Evolutionary conservation across 1,140 invertebrate genomes (phyloP).

Genomic region (Saccostrea cuccullata): DNA sequence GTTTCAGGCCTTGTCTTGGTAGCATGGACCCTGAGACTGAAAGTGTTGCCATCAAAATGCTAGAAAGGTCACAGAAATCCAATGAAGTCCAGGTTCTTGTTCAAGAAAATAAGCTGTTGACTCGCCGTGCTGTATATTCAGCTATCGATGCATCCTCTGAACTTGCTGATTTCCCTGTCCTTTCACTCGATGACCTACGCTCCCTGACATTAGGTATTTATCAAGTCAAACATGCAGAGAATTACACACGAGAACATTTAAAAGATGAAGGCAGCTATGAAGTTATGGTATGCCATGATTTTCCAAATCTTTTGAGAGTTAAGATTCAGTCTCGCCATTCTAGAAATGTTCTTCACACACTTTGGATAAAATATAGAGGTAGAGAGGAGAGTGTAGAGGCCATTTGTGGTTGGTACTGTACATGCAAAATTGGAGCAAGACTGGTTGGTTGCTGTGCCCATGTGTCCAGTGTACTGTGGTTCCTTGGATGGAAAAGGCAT

Average conservation of each 20-base stretch:
- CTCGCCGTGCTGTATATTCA: neutral
- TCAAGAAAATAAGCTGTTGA: constrained; percentile 14
- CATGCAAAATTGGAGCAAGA: neutral
- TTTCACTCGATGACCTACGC: constrained; percentile 31
- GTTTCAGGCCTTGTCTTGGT: too few species aligned
- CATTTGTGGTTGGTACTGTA: constrained; percentile 8
- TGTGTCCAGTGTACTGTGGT: neutral
- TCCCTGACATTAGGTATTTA: constrained; percentile 40
- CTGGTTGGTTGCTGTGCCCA: constrained; percentile 49
- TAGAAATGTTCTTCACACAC: neutral
- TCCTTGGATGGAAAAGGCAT: too few species aligned
- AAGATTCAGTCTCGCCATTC: constrained; percentile 21
- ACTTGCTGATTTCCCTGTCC: constrained; percentile 15
- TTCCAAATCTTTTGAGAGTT: neutral
- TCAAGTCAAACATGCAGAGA: constrained; percentile 39
- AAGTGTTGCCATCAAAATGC: neutral
- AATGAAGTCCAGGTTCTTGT: neutral
- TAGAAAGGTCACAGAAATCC: neutral
- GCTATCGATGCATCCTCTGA: neutral
- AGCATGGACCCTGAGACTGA: too few species aligned
- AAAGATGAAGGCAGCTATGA: constrained; percentile 37
- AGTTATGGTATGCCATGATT: neutral
- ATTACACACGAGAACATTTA: constrained; percentile 37
- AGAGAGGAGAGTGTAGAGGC: neutral
- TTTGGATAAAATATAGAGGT: neutral